Base-by-base conservation (phyloP, 2,113 vertebrate genomes). In the Grus americana region DNA sequence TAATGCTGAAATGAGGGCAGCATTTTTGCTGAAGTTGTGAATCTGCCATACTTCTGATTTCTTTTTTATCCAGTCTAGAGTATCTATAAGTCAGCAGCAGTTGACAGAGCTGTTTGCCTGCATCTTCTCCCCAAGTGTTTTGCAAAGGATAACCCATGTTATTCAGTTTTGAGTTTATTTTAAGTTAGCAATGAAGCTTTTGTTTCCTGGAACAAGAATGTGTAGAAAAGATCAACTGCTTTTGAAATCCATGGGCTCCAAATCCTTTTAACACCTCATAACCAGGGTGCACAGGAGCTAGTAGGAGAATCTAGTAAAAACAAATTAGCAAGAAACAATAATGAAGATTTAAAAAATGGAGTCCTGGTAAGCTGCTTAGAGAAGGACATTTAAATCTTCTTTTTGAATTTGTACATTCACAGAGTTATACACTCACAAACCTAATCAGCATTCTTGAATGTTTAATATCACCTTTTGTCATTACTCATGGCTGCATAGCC, bases 281-380 rank as follows among this genome's bases (percentile, higher is more conserved):
- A 92, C 61, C 54, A 42, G 61, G 52, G 58, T 70, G 76, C 50
- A 61, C 65, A 85, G 82, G 79, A 92, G 57, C 92, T 8, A 90
- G 79, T 13, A 79, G 40, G 34, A 93, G n/a, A 95, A 90, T 65
- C 73, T 87, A 68, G 70, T 50, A 44, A 81, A 91, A 95, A 83
- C 73, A 97, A 97, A 97, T 96, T 84, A 92, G 73, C 79, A 89
- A 87, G 95, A 96, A 94, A 95, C 52, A 93, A 75, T 83, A 92
- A 94, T 73, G 74, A 88, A 90, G 78, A 76, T 80, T 92, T 92
- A 1, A 26, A 74, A 96, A 95, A 75, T 23, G 79, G 85, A 90
- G 24, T 61, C 90, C 62, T 67, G 34, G 32, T 96, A 97, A 97
- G 94, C 91, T 86, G 87, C 92, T 97, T 96, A 96, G 80, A 79